A percentile compares a stretch with the other conserved stretches of the same genome.
phyloP scores from a whole-genome alignment of 2,888 invertebrate species.

The Teinopalpus imperialis region DNA sequence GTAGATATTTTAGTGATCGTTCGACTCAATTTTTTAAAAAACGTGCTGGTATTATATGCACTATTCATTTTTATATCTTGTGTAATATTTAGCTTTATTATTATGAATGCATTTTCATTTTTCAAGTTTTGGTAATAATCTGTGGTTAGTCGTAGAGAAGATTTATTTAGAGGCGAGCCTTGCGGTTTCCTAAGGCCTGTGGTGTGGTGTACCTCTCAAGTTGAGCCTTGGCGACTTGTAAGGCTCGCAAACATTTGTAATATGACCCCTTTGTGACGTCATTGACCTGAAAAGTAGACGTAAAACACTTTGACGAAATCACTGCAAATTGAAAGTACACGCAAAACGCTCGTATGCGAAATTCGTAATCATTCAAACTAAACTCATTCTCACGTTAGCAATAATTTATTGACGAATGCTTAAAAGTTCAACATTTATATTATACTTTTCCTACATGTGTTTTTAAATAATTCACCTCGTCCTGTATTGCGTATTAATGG shows the following conservation, averaged over 20 bases:
- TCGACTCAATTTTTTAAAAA: too few relatives aligned
- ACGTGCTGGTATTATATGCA: too few relatives aligned
- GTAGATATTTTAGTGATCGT: too few relatives aligned
- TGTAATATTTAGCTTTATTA: too few relatives aligned
- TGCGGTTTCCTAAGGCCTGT: conserved; percentile 15
- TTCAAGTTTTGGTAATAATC: too few relatives aligned
- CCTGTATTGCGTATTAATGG: too few relatives aligned
- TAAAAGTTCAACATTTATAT: too few relatives aligned
- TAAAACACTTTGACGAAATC: conserved; percentile 16
- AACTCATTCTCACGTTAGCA: conserved; percentile 1
- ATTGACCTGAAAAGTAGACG: conserved; percentile 19
- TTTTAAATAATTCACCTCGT: too few relatives aligned
- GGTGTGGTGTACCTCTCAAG: not conserved
- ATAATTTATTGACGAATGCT: too few relatives aligned
- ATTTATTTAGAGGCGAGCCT: conserved; percentile 1
- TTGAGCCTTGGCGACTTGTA: conserved; percentile 14
- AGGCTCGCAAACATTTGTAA: conserved; percentile 22
- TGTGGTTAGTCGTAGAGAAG: conserved; percentile 5
- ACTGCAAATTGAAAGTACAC: conserved; percentile 20
- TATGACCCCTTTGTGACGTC: conserved; percentile 12
- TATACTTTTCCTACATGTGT: too few relatives aligned
- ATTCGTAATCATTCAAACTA: not conserved
- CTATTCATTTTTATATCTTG: too few relatives aligned
- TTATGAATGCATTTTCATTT: too few relatives aligned
- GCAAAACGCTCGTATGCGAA: not conserved